These are phyloP conservation scores for Scaptomyza cyrtandrae DNA, from an alignment of 2,888 invertebrate genomes.

Conservation along the genomic window DNA sequence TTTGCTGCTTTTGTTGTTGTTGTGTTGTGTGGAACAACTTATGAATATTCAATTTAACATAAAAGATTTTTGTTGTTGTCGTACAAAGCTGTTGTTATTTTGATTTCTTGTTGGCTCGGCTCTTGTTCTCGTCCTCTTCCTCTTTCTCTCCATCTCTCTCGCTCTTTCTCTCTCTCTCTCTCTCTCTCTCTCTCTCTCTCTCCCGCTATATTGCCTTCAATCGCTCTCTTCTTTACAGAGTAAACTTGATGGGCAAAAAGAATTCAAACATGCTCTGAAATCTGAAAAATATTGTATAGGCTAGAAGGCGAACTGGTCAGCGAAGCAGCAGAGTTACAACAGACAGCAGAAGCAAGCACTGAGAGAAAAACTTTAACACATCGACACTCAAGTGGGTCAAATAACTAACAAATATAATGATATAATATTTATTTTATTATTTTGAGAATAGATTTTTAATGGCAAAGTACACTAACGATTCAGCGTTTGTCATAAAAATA, in stretches of 20 bases:
- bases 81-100: conserved; percentile 63
- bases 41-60: conserved; percentile 80
- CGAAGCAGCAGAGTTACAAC: no score
- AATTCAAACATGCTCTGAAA: conserved; percentile 63
- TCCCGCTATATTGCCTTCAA: not conserved
- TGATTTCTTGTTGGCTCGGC: conserved; percentile 56
- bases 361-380: conserved; percentile 4
- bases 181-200: not conserved
- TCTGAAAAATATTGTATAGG: conserved; percentile 61
- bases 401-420: no score
- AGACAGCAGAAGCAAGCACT: conserved; percentile 23
- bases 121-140: conserved; percentile 8
- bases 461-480: no score
- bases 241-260: conserved; percentile 46
- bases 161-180: conserved; percentile 2
- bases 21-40: conserved; percentile 64
- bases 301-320: conserved; percentile 21
- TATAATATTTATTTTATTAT: no score
- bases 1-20: conserved; percentile 14
- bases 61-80: conserved; percentile 73
- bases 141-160: not conserved
- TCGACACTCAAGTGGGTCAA: no score
- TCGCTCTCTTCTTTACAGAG: conserved; percentile 2
- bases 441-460: no score
- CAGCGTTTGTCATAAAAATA: no score